Percentiles rank a stretch among this genome's conserved stretches.
phyloP scores from a whole-genome alignment of 2,888 invertebrate species.

The Glaucopsyche alexis region DNA sequence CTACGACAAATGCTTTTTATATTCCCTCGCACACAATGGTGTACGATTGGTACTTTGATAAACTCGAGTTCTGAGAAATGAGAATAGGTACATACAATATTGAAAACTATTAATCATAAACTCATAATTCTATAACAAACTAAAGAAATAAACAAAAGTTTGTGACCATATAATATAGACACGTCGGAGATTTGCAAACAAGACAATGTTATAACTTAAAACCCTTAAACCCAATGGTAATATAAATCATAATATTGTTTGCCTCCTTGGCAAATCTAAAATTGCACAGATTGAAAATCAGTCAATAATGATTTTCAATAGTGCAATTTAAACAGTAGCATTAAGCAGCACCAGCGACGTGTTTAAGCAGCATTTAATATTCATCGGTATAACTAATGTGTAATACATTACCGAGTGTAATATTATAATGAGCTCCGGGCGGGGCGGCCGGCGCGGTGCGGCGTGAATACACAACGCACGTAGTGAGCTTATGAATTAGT shows the following conservation, averaged over 20 bases:
- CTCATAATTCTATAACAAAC: background rate
- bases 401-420: conserved; percentile 7
- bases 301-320: background rate
- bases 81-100: background rate
- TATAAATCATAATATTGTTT: too few species aligned
- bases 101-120: background rate
- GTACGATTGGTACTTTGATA: background rate
- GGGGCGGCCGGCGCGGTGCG: background rate
- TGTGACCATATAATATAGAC: too few species aligned
- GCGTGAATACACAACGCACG: background rate
- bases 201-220: too few species aligned
- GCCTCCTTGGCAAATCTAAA: too few species aligned
- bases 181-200: too few species aligned
- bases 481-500: background rate
- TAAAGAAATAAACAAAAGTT: too few species aligned
- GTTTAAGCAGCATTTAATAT: conserved; percentile 1
- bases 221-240: too few species aligned
- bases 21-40: too few species aligned
- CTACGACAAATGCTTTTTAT: background rate
- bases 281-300: too few species aligned
- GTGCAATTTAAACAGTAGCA: background rate
- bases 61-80: conserved; percentile 1
- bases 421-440: background rate
- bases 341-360: background rate
- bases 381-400: background rate